A percentile compares a stretch with the other conserved stretches of the same genome.
Evolutionary conservation across 2,113 vertebrate genomes (phyloP).

Genomic region (Phainopepla nitens): DNA sequence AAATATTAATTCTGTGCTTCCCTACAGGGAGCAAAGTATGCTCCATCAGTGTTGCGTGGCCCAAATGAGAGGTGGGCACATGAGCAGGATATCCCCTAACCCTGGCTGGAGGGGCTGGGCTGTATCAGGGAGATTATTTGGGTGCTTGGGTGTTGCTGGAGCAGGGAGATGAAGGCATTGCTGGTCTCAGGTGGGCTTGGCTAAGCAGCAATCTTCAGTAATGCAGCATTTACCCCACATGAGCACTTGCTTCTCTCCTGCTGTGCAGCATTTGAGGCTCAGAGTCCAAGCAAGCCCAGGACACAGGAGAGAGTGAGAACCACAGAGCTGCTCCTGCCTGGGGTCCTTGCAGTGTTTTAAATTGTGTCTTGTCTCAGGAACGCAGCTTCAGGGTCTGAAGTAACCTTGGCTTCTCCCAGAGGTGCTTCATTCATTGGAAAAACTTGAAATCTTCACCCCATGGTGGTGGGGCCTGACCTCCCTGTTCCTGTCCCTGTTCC

Average conservation of each 20-base stretch:
- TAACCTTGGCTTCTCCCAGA: background rate
- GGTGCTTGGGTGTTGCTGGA: background rate
- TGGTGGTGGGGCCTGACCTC: background rate
- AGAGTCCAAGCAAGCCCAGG: background rate
- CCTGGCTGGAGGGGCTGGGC: background rate
- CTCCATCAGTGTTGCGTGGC: background rate
- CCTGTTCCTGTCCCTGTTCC: background rate
- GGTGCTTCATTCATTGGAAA: background rate
- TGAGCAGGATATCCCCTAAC: background rate
- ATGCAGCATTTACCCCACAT: background rate
- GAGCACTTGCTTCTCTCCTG: background rate
- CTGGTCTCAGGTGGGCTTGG: background rate
- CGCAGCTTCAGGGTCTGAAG: background rate
- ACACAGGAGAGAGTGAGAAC: background rate
- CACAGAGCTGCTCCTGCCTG: background rate
- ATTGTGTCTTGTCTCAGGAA: background rate
- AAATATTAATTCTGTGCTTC: background rate
- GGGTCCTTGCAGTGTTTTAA: background rate
- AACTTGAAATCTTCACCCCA: background rate
- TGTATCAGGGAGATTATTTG: background rate
- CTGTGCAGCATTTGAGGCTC: background rate
- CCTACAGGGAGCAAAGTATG: rapidly evolving
- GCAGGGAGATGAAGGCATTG: background rate
- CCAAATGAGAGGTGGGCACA: background rate
- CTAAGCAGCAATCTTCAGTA: background rate